Base-by-base conservation (phyloP, 2,113 vertebrate species). In the Conger conger region DNA sequence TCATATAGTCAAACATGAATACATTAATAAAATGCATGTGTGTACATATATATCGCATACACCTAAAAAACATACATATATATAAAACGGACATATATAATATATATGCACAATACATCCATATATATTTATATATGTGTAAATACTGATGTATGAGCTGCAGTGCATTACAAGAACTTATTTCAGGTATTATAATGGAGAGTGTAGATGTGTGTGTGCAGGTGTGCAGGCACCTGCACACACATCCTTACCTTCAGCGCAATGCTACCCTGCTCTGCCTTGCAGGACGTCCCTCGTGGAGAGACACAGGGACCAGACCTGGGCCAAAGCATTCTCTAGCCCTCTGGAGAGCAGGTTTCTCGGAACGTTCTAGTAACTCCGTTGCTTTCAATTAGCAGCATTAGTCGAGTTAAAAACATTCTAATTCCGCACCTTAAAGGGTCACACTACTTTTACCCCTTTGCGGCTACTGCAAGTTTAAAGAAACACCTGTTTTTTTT, bases 101-200 rank as follows among this genome's bases (percentile, higher is more conserved):
- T 45, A 83, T 83, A 83, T 83, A 63, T 94, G 89, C 93, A 94
- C 9, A 50, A 13, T 93, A 89, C 89, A 86, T 88, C 84, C 13
- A 91, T 91, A 92, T 92, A 92, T 93, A 90, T 93, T 95, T 94
- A 95, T 95, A 95, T 95, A 95, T 95, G 94, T 85, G 42, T 81
- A 84, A 33, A 87, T 81, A 86, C 86, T 76, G 86, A 84, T 89
- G 91, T 92, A 93, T 88, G 82, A 90, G 91, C 90, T 91, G 91
- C 92, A 92, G 93, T 94, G 94, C 94, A 94, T 94, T 93, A 91
- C 93, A 92, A 93, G 91, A 93, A 91, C 84, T 53, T 60, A 85
- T 23, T 53, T 77, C 45, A 57, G 45, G 78, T n/a, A 78, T 89
- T 84, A 90, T 92, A 93, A 94, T 90, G 40, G 50, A 40, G 27